These are phyloP conservation scores for Siderastrea radians DNA, from an alignment of 92 coral and sea anemone genomes.

Conservation along the genomic window DNA sequence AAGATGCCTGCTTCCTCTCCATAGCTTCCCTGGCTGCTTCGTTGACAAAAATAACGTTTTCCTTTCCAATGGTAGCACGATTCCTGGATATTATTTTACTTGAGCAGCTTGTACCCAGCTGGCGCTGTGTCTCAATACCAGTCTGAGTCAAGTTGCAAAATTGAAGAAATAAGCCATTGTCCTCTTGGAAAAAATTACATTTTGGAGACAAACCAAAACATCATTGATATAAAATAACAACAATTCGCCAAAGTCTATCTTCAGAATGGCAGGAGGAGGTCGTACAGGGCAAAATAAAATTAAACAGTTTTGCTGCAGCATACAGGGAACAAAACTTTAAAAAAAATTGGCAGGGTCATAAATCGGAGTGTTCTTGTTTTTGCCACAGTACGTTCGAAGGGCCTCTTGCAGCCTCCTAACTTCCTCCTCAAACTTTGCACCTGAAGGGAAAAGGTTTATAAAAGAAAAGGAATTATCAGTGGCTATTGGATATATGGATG, in stretches of 20 bases:
- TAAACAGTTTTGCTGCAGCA: background rate
- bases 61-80: no score
- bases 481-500: no score
- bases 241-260: background rate
- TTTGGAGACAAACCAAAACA: background rate
- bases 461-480: no score
- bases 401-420: no score
- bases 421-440: no score
- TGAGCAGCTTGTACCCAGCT: no score
- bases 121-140: no score
- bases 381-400: background rate
- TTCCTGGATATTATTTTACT: no score
- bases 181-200: constrained; percentile 20
- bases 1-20: background rate
- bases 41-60: no score
- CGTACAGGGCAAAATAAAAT: background rate
- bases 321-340: background rate
- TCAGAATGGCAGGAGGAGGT: background rate
- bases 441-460: no score
- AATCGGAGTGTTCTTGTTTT: background rate
- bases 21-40: no score
- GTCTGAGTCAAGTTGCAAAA: background rate
- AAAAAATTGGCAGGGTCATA: background rate
- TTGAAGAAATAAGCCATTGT: background rate
- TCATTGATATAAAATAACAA: background rate